Percentiles rank a stretch among this genome's conserved stretches.
phyloP scores from a whole-genome alignment of 2,797 vertebrate genomes.

The Sparus aurata region DNA sequence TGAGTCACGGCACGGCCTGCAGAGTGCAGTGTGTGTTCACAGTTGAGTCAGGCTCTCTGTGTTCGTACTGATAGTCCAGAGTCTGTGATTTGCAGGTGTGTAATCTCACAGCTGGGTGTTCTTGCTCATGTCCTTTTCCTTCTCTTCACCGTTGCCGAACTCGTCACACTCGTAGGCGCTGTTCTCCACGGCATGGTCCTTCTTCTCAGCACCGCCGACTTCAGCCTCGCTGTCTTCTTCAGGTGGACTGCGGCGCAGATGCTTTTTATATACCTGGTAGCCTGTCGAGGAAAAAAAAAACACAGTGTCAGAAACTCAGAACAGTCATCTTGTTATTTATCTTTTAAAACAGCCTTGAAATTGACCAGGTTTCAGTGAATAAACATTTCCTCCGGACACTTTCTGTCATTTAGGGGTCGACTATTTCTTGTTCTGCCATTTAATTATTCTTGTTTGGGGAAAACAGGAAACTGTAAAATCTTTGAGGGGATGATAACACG shows the following conservation, averaged over 20 bases:
- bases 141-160: constrained; percentile 40
- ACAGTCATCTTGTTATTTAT: background rate
- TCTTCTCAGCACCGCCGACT: constrained; percentile 9
- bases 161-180: constrained; percentile 62
- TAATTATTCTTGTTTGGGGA: background rate
- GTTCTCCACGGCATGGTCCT: constrained; percentile 67
- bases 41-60: background rate
- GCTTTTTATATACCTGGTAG: constrained; percentile 68
- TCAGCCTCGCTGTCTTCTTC: constrained; percentile 54
- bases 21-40: constrained; percentile 52
- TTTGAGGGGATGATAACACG: background rate
- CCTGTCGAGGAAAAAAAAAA: constrained; percentile 57
- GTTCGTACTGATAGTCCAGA: background rate
- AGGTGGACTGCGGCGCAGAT: accelerated
- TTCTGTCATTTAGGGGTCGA: background rate
- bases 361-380: background rate
- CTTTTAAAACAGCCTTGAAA: background rate
- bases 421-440: background rate
- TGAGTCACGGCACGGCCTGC: constrained; percentile 31
- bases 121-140: constrained; percentile 35
- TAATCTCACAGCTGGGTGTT: constrained; percentile 72
- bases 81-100: background rate
- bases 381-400: background rate
- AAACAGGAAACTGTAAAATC: background rate
- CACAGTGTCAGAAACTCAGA: background rate